Base-by-base conservation (phyloP, 2,797 vertebrate species). In the Artibeus lituratus region DNA sequence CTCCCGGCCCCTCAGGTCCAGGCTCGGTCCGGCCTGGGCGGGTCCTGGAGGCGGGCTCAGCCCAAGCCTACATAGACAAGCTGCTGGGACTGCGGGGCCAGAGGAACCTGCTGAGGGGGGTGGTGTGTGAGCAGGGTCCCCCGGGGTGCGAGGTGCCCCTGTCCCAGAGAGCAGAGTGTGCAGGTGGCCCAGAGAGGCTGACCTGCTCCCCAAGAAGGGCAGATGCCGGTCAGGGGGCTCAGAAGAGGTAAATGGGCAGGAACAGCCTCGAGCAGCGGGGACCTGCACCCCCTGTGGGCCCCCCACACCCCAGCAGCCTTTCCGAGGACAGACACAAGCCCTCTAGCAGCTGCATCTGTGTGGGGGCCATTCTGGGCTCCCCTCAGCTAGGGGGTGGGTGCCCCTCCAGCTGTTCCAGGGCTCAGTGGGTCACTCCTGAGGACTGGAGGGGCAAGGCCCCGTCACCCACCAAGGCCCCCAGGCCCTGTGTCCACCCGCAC, bases 1-100 rank as follows among this genome's bases (percentile, higher is more conserved):
- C 47, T 4, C 70, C 81, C 65, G 42, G 82, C 91, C 26, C 4
- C 0, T 6, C 70, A 10, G 94, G 90, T 39, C 91, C 90, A 37
- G 96, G 91, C 73, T 72, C 98, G 49, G 95, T 97, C 53, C 97
- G 73, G 87, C 97, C 97, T 49, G 95, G 97, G 26, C 97, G 96
- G 9, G 42, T 65, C 32, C 51, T 74, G 1, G 98, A 99, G 76
- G 96, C 95, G 51, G 98, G 98, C 95, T 98, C 98, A 0, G 65
- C 97, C 0, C 97, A 98, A n/a, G 98, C 98, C 95, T 99, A 99
- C 90, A 99, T 99, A 85, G 98, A 99, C 97, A 99, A 98, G 98
- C 98, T 99, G 15, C 98, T 99, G 24, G 98, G 98, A 89, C 98
- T 98, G 94, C 98, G 98, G 83, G 98, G 96, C 97, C 99, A 95